phyloP scores from a whole-genome alignment of 2,888 invertebrate species.

The Quadroppia sp. region DNA sequence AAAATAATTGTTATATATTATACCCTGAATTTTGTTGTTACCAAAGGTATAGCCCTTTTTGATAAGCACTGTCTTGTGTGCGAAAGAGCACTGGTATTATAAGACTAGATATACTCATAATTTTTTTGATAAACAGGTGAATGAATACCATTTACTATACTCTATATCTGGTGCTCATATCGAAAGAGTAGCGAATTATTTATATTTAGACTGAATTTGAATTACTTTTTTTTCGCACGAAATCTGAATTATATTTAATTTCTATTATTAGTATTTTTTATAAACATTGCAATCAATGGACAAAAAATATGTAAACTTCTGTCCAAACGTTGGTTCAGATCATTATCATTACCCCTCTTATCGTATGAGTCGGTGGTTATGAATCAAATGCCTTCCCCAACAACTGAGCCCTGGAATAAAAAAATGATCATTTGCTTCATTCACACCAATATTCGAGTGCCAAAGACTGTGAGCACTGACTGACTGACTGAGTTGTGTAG shows the following conservation, averaged over 20 bases:
- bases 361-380: slow-evolving; percentile 29
- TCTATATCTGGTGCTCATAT: neutral
- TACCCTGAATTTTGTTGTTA: slow-evolving; percentile 2
- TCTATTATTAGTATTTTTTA: slow-evolving; percentile 1
- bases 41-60: neutral
- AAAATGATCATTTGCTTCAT: slow-evolving; percentile 3
- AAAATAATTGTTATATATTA: slow-evolving; percentile 30
- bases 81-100: neutral
- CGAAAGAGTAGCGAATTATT: slow-evolving; percentile 3
- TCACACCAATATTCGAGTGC: slow-evolving; percentile 10
- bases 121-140: slow-evolving; percentile 11
- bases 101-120: neutral
- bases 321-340: neutral
- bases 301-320: slow-evolving; percentile 26
- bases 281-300: neutral
- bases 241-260: neutral
- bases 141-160: neutral
- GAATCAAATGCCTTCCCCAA: slow-evolving; percentile 24
- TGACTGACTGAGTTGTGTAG: slow-evolving; percentile 4
- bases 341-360: slow-evolving; percentile 2
- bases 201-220: neutral
- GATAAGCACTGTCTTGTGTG: neutral
- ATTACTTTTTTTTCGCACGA: slow-evolving; percentile 1
- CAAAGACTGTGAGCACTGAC: neutral
- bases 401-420: neutral